Evolutionary conservation across 2,888 invertebrate genomes (phyloP), one percentile per base, ranked within the genome.

Genomic region (Pyrocoelia pectoralis): DNA sequence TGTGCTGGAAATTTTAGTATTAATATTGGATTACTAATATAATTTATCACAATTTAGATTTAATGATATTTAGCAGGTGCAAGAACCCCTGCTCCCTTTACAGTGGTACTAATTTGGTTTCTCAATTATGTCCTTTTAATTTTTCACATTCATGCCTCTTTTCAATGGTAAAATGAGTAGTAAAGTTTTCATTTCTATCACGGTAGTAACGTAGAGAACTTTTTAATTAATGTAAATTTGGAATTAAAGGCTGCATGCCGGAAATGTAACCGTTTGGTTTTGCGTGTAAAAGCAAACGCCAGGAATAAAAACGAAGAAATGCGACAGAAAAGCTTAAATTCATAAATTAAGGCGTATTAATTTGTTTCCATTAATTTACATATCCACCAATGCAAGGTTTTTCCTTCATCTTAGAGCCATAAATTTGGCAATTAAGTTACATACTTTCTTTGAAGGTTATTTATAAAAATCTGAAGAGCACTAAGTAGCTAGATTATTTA

Each of bases 31-130:
- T 62, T 62, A 56, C 61, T 5, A 48, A 53, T 57, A 59, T 43
- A 33, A 61, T 61, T 60, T 56, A 61, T 60, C 65, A 56, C 56
- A 60, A 65, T 65, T 65, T 61, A 61, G 49, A 56, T 61, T 61
- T 65, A 60, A 60, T 65, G 65, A 43, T 56, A 52, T 40, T 52
- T 60, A 60, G 55, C 65, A 65, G 65, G 65, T 60, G n/a, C n/a
- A n/a, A n/a, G 65, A 65, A 56, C 53, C 43, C 52, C 51, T 46
- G 43, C 51, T 56, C 61, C 10, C 15, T 10, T 46, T 17, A n/a
- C n/a, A 8, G 10, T 15, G 17, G 2, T 46, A 17, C 3, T 46
- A 15, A 24, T 50, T 24, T 24, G 3, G 6, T 24, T 51, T 46
- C 10, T 43, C 50, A 50, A 55, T 38, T 60, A 53, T 54, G 38